Conservation (phyloP, 2,113 vertebrate species). For the Archocentrus centrarchus region DNA sequence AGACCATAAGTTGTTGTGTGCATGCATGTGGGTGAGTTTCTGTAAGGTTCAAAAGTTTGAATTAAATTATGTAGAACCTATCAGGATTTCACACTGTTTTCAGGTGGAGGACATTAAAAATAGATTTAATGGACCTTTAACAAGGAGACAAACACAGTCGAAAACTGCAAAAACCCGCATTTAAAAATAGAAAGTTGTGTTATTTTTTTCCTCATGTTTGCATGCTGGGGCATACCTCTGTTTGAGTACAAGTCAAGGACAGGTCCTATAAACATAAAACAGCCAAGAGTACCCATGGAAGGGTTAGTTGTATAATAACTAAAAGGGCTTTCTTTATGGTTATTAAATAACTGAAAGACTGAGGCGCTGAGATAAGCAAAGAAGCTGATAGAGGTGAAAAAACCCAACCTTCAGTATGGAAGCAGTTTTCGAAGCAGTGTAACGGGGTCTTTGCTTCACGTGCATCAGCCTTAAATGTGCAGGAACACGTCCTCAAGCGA, state of each 20-base stretch:
- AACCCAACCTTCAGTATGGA: neutral
- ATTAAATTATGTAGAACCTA: neutral
- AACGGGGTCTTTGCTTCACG: neutral
- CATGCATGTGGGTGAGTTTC: neutral
- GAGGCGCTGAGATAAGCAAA: neutral
- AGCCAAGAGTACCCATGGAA: neutral
- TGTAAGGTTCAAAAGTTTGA: conserved; percentile 2
- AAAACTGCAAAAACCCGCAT: neutral
- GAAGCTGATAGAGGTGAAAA: neutral
- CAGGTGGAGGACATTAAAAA: neutral
- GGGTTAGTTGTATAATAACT: neutral
- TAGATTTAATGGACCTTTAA: neutral
- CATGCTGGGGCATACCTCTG: neutral
- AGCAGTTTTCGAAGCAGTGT: neutral
- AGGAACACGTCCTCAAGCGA: neutral
- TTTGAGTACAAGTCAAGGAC: conserved; percentile 12
- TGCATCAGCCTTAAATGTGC: neutral
- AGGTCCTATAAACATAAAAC: conserved; percentile 6
- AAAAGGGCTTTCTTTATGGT: neutral
- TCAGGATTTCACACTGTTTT: neutral
- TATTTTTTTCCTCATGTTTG: conserved; percentile 1
- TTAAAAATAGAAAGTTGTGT: conserved; percentile 12
- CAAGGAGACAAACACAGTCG: neutral
- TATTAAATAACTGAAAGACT: conserved; percentile 1
- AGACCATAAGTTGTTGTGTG: neutral